Conservation (phyloP, 2,113 vertebrate species). For the Mus spicilegus region DNA sequence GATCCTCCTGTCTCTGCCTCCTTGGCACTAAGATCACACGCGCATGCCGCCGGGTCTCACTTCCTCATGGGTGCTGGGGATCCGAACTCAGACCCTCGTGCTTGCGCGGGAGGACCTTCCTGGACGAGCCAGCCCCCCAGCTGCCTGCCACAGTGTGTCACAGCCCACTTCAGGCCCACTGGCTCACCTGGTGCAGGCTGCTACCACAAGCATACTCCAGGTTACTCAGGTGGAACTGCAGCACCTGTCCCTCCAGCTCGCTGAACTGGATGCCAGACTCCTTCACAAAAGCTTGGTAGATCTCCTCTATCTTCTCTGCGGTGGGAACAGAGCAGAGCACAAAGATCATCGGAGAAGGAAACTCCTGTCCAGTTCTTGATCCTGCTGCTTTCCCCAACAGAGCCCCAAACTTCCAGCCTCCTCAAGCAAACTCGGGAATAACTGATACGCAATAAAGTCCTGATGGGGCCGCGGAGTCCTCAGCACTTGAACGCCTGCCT, state of each 20-base stretch:
- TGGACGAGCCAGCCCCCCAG: background rate
- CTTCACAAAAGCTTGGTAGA: constrained; percentile 95
- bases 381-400: background rate
- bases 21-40: background rate
- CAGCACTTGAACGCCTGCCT: background rate
- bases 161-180: background rate
- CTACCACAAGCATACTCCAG: constrained; percentile 97
- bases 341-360: background rate
- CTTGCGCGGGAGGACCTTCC: background rate
- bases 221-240: constrained; percentile 98
- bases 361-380: background rate
- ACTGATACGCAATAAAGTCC: background rate
- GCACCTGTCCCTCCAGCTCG: constrained; percentile 95
- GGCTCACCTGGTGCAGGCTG: constrained; percentile 92
- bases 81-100: background rate
- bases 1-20: background rate
- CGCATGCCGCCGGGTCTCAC: rapidly evolving
- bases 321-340: background rate
- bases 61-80: background rate
- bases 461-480: background rate
- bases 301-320: constrained; percentile 97
- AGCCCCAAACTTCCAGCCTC: background rate
- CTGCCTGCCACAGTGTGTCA: no score
- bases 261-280: constrained; percentile 98
- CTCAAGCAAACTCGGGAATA: background rate